Conservation (phyloP, 2,113 vertebrate genomes). For the Trochalopteron elliotii region DNA sequence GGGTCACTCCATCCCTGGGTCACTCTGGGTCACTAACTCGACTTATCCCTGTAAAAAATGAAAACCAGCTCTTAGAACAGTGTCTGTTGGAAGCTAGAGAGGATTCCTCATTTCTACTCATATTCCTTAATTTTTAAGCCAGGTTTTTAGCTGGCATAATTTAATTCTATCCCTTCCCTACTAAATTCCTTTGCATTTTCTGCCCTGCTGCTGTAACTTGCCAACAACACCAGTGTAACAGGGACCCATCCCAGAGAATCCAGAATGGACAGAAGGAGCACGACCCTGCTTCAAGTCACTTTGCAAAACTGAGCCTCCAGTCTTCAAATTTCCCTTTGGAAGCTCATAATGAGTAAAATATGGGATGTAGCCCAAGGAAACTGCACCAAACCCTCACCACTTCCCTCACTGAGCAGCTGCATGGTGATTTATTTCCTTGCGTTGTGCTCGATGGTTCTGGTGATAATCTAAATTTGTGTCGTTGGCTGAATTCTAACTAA, state of each 20-base stretch:
- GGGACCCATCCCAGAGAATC: background rate
- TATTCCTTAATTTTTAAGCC: too few relatives aligned
- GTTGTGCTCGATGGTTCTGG: background rate
- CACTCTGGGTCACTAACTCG: background rate
- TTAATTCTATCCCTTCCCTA: too few relatives aligned
- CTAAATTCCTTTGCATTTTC: background rate
- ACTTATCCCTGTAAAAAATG: too few relatives aligned
- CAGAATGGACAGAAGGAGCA: background rate
- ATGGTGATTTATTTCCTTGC: background rate
- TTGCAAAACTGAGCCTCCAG: background rate
- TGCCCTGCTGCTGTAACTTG: background rate
- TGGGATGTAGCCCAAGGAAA: background rate
- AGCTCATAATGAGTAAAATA: background rate
- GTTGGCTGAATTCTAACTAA: background rate
- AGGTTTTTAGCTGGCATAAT: too few relatives aligned
- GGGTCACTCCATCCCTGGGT: background rate
- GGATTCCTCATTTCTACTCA: too few relatives aligned
- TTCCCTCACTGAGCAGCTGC: background rate
- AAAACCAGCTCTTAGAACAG: too few relatives aligned
- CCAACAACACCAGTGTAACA: rapidly evolving
- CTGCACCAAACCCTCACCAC: background rate
- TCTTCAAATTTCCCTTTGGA: background rate
- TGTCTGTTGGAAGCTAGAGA: too few relatives aligned
- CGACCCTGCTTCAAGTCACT: background rate
- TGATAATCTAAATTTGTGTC: background rate